Conservation (phyloP, 2,113 vertebrate genomes). For the Bubo scandiacus region DNA sequence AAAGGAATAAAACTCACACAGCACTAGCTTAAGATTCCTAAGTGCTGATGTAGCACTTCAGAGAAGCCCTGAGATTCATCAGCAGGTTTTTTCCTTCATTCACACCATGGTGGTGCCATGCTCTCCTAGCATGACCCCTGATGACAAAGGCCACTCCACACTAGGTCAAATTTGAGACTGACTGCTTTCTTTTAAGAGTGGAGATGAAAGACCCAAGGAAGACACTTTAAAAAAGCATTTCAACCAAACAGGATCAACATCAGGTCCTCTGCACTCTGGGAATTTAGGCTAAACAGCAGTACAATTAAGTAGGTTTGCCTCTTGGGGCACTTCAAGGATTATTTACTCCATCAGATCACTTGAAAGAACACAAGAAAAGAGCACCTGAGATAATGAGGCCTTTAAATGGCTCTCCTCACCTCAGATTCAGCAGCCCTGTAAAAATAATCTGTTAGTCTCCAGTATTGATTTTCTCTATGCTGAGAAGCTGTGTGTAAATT, state of each 20-base stretch:
- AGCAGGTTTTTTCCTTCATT: not conserved
- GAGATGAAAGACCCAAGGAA: not conserved
- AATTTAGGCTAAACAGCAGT: not conserved
- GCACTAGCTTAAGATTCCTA: not conserved
- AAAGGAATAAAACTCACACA: not conserved
- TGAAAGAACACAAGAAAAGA: not conserved
- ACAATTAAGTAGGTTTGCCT: conserved; percentile 6
- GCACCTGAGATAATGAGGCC: not conserved
- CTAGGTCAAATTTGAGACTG: not conserved
- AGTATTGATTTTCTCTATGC: not conserved
- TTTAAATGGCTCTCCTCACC: not conserved
- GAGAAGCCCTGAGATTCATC: not conserved
- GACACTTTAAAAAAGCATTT: not conserved
- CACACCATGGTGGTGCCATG: not conserved
- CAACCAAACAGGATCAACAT: not conserved
- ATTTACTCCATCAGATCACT: conserved; percentile 26
- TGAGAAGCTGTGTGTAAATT: not conserved
- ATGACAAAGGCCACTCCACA: rapidly evolving
- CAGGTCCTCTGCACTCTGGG: not conserved
- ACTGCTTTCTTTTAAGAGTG: not conserved
- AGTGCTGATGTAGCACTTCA: not conserved
- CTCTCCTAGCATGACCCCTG: not conserved
- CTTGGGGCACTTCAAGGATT: conserved; percentile 35
- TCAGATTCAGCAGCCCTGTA: not conserved
- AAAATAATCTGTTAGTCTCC: conserved; percentile 1